Evolutionary conservation across 2,888 invertebrate species (phyloP), one percentile per base, ranked within the genome.

Genomic region (Leptopilina syphax): DNA sequence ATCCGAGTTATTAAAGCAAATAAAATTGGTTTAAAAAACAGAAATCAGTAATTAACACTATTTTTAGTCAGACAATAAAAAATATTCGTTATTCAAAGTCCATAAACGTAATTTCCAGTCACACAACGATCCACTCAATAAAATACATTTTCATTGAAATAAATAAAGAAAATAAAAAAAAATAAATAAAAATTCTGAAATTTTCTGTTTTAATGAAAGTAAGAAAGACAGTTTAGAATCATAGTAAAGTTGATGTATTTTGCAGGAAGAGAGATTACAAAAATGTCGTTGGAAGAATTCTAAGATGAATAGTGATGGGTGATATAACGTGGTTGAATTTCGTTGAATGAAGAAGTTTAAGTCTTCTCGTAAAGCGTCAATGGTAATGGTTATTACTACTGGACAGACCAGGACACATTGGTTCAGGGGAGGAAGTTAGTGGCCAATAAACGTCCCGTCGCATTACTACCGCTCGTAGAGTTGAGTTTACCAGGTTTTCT

Each of bases 311-410:
- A 34, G 10, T 73, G 73, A 73, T 73, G 34, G 57, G n/a, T 60
- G 73, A 34, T 60, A 50, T 50, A 34, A 57, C 41, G 41, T 6
- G 41, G 57, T 13, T 73, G 76, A 76, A 60, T 79, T 76, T 44
- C 60, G 76, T 13, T 57, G 27, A 65, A 80, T 79, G 84, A 86
- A 83, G 84, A 86, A 87, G 85, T 88, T 84, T 84, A 85, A 86
- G 88, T 87, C 83, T 85, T 80, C 84, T 87, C 87, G 85, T 88
- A 87, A 88, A 88, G 83, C 85, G 83, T 79, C 84, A 87, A 86
- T 86, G 85, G 86, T 86, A 87, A 88, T 85, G 86, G 86, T 89
- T 88, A 89, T 89, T 87, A 85, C 85, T 85, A 85, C 34, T 34
- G 34, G 85, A 84, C 86, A 86, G 86, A 84, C 86, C 81, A 78